Conservation (phyloP, 2,888 invertebrate genomes). For the Chaetoderma sp. region DNA sequence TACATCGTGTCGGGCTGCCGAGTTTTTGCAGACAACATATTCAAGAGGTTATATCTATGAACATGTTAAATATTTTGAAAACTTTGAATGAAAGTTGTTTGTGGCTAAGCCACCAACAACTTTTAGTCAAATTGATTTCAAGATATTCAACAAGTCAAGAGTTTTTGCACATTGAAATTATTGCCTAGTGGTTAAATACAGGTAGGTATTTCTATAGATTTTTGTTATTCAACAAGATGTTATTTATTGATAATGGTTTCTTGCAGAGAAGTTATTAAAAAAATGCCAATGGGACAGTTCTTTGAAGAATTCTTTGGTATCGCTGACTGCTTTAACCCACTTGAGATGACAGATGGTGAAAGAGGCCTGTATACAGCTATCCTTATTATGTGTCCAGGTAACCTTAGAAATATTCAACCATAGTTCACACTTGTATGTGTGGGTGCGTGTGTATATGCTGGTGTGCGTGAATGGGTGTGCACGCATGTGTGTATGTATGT, state of each 20-base stretch:
- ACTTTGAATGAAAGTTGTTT: no score
- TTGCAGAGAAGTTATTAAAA: slow-evolving; percentile 51
- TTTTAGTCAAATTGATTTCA: not conserved
- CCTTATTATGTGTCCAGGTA: slow-evolving; percentile 67
- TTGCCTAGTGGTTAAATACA: no score
- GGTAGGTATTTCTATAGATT: not conserved
- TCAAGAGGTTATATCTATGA: no score
- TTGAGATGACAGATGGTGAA: slow-evolving; percentile 62
- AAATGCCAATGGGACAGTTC: slow-evolving; percentile 64
- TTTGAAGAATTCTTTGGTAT: slow-evolving; percentile 66
- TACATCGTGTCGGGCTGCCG: not conserved
- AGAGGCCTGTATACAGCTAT: slow-evolving; percentile 63
- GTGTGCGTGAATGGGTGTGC: no score
- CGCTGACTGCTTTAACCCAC: slow-evolving; percentile 55
- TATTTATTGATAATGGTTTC: not conserved
- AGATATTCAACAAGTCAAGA: no score
- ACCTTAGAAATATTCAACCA: no score
- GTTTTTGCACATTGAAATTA: no score
- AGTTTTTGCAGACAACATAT: no score
- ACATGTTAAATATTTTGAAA: no score
- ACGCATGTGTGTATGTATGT: no score
- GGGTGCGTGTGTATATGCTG: not conserved
- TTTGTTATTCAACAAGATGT: not conserved
- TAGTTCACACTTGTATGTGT: no score
- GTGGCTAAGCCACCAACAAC: no score